Conservation (phyloP, 2,888 invertebrate species). For the Adelphocoris suturalis region DNA sequence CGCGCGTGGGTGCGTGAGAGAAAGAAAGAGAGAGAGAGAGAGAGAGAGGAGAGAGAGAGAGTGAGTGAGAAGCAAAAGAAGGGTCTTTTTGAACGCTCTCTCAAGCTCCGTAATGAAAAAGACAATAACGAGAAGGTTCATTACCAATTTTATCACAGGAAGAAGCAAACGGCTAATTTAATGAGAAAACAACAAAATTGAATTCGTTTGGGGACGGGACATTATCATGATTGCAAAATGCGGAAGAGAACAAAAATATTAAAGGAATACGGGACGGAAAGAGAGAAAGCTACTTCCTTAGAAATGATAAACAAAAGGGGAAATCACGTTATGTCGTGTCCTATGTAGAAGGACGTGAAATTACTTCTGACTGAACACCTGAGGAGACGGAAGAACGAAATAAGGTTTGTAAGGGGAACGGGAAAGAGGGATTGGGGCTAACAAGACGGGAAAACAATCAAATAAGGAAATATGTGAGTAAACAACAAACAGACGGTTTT, state of each 20-base stretch:
- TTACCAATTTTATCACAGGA: slow-evolving; percentile 19
- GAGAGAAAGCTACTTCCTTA: slow-evolving; percentile 15
- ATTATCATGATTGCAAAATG: slow-evolving; percentile 21
- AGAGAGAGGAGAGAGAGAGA: no score
- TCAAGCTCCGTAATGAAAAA: not conserved
- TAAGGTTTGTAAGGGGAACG: not conserved
- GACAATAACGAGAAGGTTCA: slow-evolving; percentile 2
- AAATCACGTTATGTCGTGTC: slow-evolving; percentile 28
- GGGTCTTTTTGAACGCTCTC: not conserved
- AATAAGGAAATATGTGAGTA: not conserved
- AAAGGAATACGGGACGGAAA: not conserved
- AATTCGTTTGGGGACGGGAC: not conserved
- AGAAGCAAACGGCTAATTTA: slow-evolving; percentile 12
- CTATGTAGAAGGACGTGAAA: slow-evolving; percentile 9
- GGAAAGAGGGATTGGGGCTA: not conserved
- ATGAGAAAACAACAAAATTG: slow-evolving; percentile 35
- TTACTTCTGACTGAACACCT: slow-evolving; percentile 39
- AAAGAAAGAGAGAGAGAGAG: no score
- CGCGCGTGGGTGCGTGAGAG: no score
- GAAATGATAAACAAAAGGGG: slow-evolving; percentile 36
- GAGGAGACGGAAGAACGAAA: not conserved
- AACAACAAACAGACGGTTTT: slow-evolving; percentile 12
- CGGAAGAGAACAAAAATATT: slow-evolving; percentile 10
- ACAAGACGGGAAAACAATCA: slow-evolving; percentile 34
- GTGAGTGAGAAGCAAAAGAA: no score